Evolutionary conservation across 2,797 vertebrate species (phyloP).

Genomic region (Micromesistius poutassou): DNA sequence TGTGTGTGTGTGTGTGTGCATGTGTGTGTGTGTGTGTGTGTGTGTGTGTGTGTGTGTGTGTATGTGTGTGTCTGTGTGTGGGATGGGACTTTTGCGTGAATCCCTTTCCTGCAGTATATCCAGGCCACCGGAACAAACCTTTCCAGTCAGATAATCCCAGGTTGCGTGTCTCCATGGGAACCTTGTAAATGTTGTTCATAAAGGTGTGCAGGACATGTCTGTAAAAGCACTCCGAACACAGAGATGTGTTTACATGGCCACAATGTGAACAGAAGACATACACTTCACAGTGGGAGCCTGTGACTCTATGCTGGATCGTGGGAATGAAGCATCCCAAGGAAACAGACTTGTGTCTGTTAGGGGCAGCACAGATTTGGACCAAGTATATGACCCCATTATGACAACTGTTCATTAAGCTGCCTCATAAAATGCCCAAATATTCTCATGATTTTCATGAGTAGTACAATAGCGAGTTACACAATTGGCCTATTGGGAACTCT

Average conservation of each 20-base stretch:
- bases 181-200: conserved; percentile 32
- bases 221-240: conserved; percentile 21
- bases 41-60: background rate
- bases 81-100: conserved; percentile 3
- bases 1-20: background rate
- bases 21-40: background rate
- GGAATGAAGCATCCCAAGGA: background rate
- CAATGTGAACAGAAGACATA: background rate
- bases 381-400: background rate
- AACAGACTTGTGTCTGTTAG: background rate
- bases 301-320: background rate
- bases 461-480: background rate
- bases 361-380: background rate
- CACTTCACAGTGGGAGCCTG: background rate
- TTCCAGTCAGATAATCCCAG: background rate
- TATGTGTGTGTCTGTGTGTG: background rate
- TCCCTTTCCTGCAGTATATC: background rate
- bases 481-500: background rate
- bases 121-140: background rate
- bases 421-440: background rate
- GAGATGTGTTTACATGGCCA: conserved; percentile 14
- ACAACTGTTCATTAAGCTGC: background rate
- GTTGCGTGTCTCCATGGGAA: background rate
- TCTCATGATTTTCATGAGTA: background rate
- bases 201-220: conserved; percentile 13